Base-by-base conservation (phyloP, 1,140 invertebrate species). In the Drosophila kepulauana region DNA sequence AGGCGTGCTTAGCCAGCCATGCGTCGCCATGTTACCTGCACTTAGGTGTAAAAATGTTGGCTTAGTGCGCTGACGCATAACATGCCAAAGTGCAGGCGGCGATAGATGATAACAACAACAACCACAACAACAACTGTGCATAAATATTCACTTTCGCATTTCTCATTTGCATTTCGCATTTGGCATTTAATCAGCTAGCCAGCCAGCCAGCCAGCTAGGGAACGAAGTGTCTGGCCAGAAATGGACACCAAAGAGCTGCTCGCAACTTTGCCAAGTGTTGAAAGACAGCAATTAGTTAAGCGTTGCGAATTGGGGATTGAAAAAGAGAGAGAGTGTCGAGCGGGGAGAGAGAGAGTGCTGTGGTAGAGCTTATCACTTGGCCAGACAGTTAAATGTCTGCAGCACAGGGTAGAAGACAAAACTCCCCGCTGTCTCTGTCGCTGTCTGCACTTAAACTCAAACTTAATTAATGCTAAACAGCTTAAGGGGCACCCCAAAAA, bases 381-480 rank as follows among this genome's bases (percentile, higher is more conserved):
- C 71, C 81, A 87, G 84, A 80, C 82, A 77, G 82, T 88, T 66
- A 84, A 84, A 78, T 79, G 71, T 69, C 71, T 65, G 57, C 58
- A 3, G 20, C 20, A 25, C 20, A 57, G 66, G 54, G 38, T 25
- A 51, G 59, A 15, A 51, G 59, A 15, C 64, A 65, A 51, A 33
- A 62, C 35, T 38, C 58, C 20, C 20, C 43, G 46, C 13, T 45
- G 45, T 16, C 63, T 75, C n/a, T 30, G 46, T 16, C 49, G 43
- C 20, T 67, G 80, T 82, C 81, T 88, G 69, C 69, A 72, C 54
- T 88, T 82, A 62, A 68, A 81, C 81, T 80, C 48, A 74, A 78
- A 88, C 81, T 84, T 89, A 88, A 88, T 88, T 88, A 88, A 89
- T 84, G 84, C 81, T 88, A 88, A 88, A 88, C 81, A 84, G 85